Evolutionary conservation across 1,140 invertebrate genomes (phyloP).

Genomic region (Sarcophaga peregrina): DNA sequence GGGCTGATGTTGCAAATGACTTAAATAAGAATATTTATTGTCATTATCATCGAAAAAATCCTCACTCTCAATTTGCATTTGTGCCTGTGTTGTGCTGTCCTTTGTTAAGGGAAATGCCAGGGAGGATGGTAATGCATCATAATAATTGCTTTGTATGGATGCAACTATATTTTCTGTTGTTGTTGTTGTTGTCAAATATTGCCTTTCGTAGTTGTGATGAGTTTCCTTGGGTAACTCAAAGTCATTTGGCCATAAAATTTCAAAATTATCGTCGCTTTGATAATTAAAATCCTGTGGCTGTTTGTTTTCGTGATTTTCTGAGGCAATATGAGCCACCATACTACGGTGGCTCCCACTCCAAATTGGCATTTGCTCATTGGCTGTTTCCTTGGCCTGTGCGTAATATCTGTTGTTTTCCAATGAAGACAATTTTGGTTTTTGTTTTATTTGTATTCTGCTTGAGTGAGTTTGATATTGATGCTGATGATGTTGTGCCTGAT

Average conservation of each 20-base stretch:
- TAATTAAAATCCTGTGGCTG: constrained; percentile 49
- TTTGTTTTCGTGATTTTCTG: neutral
- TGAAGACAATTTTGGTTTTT: neutral
- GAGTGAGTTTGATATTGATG: neutral
- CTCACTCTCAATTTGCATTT: neutral
- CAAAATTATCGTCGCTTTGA: constrained; percentile 55
- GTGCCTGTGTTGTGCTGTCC: neutral
- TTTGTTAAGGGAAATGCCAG: neutral
- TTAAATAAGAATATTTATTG: neutral
- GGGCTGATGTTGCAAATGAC: constrained; percentile 10
- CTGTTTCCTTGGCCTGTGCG: too few species aligned
- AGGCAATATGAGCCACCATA: neutral
- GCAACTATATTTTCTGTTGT: neutral
- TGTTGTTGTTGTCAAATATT: neutral
- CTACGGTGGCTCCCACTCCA: too few species aligned
- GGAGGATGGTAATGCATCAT: neutral
- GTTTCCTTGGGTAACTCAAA: neutral
- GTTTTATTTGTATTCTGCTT: neutral
- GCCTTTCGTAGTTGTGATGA: neutral
- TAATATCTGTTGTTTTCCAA: neutral
- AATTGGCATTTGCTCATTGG: too few species aligned
- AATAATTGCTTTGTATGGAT: neutral
- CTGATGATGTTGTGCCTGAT: constrained; percentile 32
- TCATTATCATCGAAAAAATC: constrained; percentile 33
- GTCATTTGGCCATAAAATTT: constrained; percentile 44